Conservation (phyloP, 2,113 vertebrate genomes). For the pig (Sus scrofa) region DNA sequence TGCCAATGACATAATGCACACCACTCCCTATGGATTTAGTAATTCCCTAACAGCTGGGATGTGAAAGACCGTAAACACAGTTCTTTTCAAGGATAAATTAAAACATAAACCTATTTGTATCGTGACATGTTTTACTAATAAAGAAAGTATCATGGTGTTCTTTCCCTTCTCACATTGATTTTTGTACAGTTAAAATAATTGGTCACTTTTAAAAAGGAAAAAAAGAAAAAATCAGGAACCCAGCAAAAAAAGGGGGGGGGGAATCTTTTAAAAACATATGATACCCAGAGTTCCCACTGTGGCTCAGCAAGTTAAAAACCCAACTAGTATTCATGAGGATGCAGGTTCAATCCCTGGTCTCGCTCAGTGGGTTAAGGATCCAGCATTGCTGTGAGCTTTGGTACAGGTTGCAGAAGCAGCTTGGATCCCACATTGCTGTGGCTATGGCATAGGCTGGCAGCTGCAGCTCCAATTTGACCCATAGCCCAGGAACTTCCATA, state of each 20-base stretch:
- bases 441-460: too few species aligned
- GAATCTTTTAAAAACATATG: neutral
- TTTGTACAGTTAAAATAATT: constrained; percentile 15
- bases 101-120: constrained; percentile 15
- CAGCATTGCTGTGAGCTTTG: too few species aligned
- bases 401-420: too few species aligned
- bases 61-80: constrained; percentile 56
- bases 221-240: neutral
- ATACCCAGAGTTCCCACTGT: neutral
- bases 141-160: neutral
- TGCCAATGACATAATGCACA: neutral
- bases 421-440: too few species aligned
- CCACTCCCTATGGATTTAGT: neutral
- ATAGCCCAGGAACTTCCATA: too few species aligned
- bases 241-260: neutral
- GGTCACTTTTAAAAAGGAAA: neutral
- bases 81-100: constrained; percentile 44
- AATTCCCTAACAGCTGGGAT: constrained; percentile 52
- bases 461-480: too few species aligned
- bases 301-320: too few species aligned
- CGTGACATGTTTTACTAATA: neutral
- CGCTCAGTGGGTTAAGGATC: too few species aligned
- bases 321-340: too few species aligned
- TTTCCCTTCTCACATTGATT: constrained; percentile 5
- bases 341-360: too few species aligned